phyloP scores from a whole-genome alignment of 2,113 vertebrate genomes.

The Trinectes maculatus region DNA sequence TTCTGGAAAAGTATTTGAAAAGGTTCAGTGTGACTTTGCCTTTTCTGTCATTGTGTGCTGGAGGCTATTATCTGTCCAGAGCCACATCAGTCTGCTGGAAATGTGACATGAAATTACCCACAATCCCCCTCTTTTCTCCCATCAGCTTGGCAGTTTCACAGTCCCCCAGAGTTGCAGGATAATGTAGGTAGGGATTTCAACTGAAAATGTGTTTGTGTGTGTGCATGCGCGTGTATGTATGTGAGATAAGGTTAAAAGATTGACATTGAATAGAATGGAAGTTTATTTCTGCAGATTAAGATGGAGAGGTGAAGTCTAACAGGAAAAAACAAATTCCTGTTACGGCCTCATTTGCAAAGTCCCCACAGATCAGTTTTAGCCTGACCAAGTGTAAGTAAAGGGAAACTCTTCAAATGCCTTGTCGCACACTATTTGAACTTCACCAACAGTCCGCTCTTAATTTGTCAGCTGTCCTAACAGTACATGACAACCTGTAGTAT shows the following conservation, averaged over 20 bases:
- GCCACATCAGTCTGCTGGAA: constrained; percentile 61
- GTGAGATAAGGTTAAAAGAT: constrained; percentile 41
- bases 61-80: constrained; percentile 66
- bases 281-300: constrained; percentile 46
- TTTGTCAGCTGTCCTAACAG: constrained; percentile 25
- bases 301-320: constrained; percentile 25
- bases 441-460: constrained; percentile 1
- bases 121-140: constrained; percentile 63
- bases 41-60: constrained; percentile 46
- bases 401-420: constrained; percentile 42
- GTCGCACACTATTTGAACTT: constrained; percentile 32
- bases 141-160: constrained; percentile 69
- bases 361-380: background rate
- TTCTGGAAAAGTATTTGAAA: constrained; percentile 31
- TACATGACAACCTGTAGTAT: constrained; percentile 32
- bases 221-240: constrained; percentile 23
- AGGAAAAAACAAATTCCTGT: constrained; percentile 12
- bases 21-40: constrained; percentile 36
- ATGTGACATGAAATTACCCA: constrained; percentile 77
- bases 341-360: constrained; percentile 48
- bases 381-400: background rate
- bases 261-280: constrained; percentile 54
- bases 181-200: constrained; percentile 61
- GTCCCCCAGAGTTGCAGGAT: constrained; percentile 49
- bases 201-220: constrained; percentile 41